Evolutionary conservation across 2,888 invertebrate species (phyloP), one percentile per base, ranked within the genome.

Genomic region (Zele albiditarsus): DNA sequence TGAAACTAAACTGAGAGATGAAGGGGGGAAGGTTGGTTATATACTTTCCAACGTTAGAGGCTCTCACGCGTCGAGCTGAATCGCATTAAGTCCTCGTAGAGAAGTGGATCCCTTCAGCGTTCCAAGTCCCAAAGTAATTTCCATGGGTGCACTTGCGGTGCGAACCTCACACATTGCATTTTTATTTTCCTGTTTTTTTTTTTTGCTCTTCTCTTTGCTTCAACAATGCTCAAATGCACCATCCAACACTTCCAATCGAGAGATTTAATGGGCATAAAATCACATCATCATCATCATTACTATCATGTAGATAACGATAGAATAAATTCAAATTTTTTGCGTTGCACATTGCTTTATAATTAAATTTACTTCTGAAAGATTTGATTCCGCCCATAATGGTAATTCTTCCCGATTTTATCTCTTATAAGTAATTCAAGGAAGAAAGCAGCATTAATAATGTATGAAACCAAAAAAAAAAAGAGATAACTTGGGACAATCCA

Each of bases 71-170:
- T 65, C 20, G 63, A 65, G 62, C 38, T 63, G 46, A 71, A 63
- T 69, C 57, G 65, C 62, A 74, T 74, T 57, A 70, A 74, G 28
- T 62, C 69, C 49, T 68, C 31, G 28, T 27, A n/a, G 49, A 68
- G 68, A 66, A 66, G 46, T 38, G 66, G 27, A 66, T 46, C 66
- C 25, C 46, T 6, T 12, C n/a, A 49, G 14, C 27, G 8, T 49
- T 53, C 28, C 33, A 25, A 66, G 25, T 42, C 66, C 49, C 28
- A 27, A 53, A 53, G 68, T 69, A 70, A 70, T 70, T 70, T 70
- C 31, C 58, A 60, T 70, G 38, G 38, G 20, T 33, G 28, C 68
- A 68, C 49, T 68, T 68, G 20, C 27, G 4, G 23, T 8, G 31
- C 4, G 28, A 6, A 38, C 38, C 49, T 28, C 27, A 53, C 68